Percentiles rank a stretch among this genome's conserved stretches.
Conservation (phyloP, 2,888 invertebrate genomes). For the Scaptomyza tumidula region DNA sequence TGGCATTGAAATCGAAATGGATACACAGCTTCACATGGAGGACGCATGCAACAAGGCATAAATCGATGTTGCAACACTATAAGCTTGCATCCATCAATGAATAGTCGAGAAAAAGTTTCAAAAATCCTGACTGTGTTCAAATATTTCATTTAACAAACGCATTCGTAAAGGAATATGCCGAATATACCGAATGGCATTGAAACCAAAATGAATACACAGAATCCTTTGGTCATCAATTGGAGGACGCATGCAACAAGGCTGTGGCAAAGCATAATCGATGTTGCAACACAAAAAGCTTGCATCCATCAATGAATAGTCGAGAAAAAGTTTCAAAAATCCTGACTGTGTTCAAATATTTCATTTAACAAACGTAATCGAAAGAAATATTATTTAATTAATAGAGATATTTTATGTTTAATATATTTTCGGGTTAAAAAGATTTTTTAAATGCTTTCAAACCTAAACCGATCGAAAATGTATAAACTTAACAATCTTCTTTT, state of each 20-base stretch:
- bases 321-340: neutral
- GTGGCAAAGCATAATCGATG: constrained; percentile 50
- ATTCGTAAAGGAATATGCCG: no score
- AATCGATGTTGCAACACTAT: constrained; percentile 37
- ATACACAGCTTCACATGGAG: constrained; percentile 16
- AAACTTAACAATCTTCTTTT: no score
- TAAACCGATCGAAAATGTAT: no score
- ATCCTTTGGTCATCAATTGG: no score
- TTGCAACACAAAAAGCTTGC: constrained; percentile 11
- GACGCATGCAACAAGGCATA: constrained; percentile 40
- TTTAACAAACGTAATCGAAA: no score
- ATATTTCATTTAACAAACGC: no score
- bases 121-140: neutral
- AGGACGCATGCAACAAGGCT: constrained; percentile 40
- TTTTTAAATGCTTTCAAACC: no score
- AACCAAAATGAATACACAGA: neutral
- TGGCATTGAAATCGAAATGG: constrained; percentile 28
- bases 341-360: neutral
- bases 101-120: neutral
- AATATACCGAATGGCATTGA: constrained; percentile 30
- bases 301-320: neutral
- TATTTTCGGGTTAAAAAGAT: no score
- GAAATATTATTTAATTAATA: no score
- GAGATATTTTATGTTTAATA: no score
- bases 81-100: constrained; percentile 11